phyloP scores from a whole-genome alignment of 2,797 vertebrate species.

The Lemur catta region DNA sequence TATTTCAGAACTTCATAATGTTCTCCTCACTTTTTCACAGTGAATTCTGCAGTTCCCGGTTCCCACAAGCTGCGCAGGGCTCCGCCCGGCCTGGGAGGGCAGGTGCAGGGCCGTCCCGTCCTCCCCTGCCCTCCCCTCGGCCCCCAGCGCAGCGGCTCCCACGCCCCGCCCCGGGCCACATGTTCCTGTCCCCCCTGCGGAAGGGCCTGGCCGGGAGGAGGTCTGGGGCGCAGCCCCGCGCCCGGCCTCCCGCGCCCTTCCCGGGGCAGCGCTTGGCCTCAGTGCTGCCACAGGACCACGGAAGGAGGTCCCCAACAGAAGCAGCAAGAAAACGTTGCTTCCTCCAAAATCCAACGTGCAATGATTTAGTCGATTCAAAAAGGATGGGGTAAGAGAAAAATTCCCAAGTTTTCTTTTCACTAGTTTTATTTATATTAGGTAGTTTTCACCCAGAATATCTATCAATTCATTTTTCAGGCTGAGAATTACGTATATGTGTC shows the following conservation, averaged over 20 bases:
- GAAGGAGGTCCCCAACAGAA: not conserved
- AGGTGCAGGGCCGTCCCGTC: not conserved
- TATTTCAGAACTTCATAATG: accelerated
- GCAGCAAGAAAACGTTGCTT: not conserved
- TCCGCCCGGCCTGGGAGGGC: not conserved
- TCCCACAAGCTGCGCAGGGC: too few species aligned
- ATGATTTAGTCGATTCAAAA: not conserved
- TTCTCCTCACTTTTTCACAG: not conserved
- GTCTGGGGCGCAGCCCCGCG: accelerated
- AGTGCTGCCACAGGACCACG: not conserved
- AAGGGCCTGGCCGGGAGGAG: not conserved
- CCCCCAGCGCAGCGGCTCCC: not conserved
- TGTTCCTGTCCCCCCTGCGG: not conserved
- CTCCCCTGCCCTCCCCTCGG: not conserved
- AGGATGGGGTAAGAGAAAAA: not conserved
- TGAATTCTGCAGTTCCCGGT: not conserved
- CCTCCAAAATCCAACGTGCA: not conserved
- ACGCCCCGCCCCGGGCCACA: accelerated
- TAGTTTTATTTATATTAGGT: conserved; percentile 76
- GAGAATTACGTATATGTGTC: not conserved
- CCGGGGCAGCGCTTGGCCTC: accelerated
- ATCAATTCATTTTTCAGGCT: not conserved
- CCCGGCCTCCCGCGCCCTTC: too few species aligned
- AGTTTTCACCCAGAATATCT: conserved; percentile 49
- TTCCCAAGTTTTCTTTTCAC: conserved; percentile 60